Base-by-base conservation (phyloP, 2,888 invertebrate genomes). In the Tenthredo livida region DNA sequence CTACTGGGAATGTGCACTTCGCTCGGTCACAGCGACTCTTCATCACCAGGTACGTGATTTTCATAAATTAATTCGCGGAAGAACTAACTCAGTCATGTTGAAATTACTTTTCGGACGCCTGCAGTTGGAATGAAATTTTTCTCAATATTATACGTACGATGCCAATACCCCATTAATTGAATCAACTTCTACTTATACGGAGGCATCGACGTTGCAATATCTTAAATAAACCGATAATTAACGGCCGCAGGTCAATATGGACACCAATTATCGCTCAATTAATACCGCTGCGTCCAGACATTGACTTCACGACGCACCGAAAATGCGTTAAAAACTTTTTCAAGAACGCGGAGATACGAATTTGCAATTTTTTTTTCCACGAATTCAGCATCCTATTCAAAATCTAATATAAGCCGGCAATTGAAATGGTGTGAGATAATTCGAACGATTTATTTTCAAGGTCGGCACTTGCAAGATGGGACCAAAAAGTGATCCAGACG, bases 381-480 rank as follows among this genome's bases (percentile, higher is more conserved):
- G 17, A 33, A 33, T 67, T 61, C 9, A 58, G 12, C 29, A 21
- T 65, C 65, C 29, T 29, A 10, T 3, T 29, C 15, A 0, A 12
- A 65, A 29, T 15, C 65, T 10, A 29, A 29, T 29, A 29, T 25
- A 65, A 12, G 29, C 65, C 12, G 15, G 12, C 10, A 65, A 21
- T 65, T 50, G 6, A n/a, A 0, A 58, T 29, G 29, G 0, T 65
- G 12, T 0, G 25, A 65, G 10, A 29, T 65, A 4, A 65, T 65
- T 65, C 65, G 10, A 65, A 65, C 7, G 25, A 25, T 12, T 65
- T 84, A 0, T 73, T 84, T 75, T 61, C 75, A 40, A 75, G 83
- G 88, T 87, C 7, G 95, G 96, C 1, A 96, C 96, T 0, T 96
- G 96, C 88, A 96, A 95, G 91, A 96, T 96, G 96, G 96, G 96